These are phyloP conservation scores for Crotalus viridis DNA, from an alignment of 2,113 vertebrate species.

Conservation along the genomic window DNA sequence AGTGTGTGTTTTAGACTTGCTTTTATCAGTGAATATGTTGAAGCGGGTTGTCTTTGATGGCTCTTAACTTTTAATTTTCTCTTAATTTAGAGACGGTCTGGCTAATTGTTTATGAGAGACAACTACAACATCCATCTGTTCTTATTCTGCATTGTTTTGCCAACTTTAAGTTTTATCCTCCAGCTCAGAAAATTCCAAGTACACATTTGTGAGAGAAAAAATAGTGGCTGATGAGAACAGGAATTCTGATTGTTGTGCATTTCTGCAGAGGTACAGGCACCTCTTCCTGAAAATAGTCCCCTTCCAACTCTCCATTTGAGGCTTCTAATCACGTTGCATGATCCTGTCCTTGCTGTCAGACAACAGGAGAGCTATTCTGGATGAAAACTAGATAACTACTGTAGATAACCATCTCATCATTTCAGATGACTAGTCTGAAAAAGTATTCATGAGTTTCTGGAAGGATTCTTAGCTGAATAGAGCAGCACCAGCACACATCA, in stretches of 20 bases:
- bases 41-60: not conserved
- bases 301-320: not conserved
- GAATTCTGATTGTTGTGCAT: not conserved
- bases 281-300: not conserved
- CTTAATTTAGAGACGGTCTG: not conserved
- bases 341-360: not conserved
- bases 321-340: not conserved
- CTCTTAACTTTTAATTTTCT: not conserved
- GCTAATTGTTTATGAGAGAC: not conserved
- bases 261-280: not conserved
- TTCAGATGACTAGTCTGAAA: not conserved
- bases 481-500: not conserved
- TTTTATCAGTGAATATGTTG: not conserved
- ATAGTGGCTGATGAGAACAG: not conserved
- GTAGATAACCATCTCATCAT: not conserved
- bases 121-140: not conserved
- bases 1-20: not conserved
- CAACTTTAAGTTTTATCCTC: not conserved
- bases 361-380: not conserved
- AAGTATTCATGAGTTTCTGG: not conserved
- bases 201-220: not conserved
- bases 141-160: not conserved
- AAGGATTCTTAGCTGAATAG: not conserved
- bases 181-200: not conserved
- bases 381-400: not conserved